Evolutionary conservation across 2,113 vertebrate species (phyloP), one percentile per base, ranked within the genome.

Genomic region (Todiramphus chloris): DNA sequence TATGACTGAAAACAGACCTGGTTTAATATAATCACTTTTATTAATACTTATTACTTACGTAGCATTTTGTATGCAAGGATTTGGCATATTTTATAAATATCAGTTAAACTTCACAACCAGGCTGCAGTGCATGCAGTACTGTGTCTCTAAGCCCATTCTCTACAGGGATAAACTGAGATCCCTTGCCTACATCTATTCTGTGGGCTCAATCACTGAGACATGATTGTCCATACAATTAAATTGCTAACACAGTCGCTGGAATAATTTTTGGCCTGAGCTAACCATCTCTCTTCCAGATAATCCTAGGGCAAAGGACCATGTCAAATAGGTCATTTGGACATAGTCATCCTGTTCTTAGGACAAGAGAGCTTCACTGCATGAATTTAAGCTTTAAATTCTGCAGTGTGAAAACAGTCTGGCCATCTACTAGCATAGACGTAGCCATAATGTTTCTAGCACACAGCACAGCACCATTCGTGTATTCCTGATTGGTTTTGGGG

Each of bases 11-110:
- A 96, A 92, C 90, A 96, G 90, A 91, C 83, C 76, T 89, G 76
- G 64, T 93, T 94, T 93, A 93, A 92, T 92, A 96, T 87, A 95
- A 96, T 95, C 92, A 95, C 16, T 0, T 94, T 95, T 95, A 96
- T 96, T 96, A 97, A 93, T 94, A 72, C 90, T 96, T 95, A 80
- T 89, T 96, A 97, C 92, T 96, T 92, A 89, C 89, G 94, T 93
- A 93, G 86, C 69, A 96, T 86, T 96, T 94, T 97, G 80, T 94
- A 93, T 87, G 86, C 27, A 14, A 94, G 88, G 88, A 94, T 96
- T 96, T 95, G 83, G 37, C 58, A 79, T 83, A 89, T 92, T 96
- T 94, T 94, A 89, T 78, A 94, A 95, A 82, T 89, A 96, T 81
- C 90, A 89, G 69, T 96, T 93, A 80, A 95, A 90, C 66, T 95